Evolutionary conservation across 2,113 vertebrate species (phyloP).

Genomic region (Hemiprocne comata): DNA sequence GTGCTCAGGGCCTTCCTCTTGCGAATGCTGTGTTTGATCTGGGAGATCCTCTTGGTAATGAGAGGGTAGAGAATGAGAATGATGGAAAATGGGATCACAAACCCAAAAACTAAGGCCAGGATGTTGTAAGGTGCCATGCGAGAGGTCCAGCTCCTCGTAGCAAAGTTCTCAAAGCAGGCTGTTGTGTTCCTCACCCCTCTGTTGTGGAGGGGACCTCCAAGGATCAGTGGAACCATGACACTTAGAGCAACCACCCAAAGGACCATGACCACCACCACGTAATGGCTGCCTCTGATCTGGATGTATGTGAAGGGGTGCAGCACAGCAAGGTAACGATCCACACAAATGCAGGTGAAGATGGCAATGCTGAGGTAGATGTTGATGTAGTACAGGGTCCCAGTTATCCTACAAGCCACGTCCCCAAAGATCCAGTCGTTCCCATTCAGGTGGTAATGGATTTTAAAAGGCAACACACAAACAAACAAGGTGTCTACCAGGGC

Average conservation of each 20-base stretch:
- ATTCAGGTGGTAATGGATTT: conserved; percentile 82
- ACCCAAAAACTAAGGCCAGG: conserved; percentile 74
- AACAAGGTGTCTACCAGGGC: conserved; percentile 76
- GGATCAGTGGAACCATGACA: conserved; percentile 32
- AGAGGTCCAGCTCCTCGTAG: conserved; percentile 27
- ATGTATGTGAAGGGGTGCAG: conserved; percentile 79
- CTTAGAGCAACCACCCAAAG: conserved; percentile 67
- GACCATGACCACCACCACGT: not conserved
- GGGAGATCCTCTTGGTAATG: conserved; percentile 64
- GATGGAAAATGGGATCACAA: conserved; percentile 71
- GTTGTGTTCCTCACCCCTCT: rapidly evolving
- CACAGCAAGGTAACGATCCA: conserved; percentile 82
- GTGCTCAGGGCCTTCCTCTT: conserved; percentile 75
- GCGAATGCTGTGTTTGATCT: conserved; percentile 7
- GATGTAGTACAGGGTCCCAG: conserved; percentile 72
- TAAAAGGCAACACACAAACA: conserved; percentile 79
- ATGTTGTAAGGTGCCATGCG: conserved; percentile 62
- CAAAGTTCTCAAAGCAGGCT: conserved; percentile 80
- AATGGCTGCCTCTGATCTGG: conserved; percentile 22
- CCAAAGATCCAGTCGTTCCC: conserved; percentile 82
- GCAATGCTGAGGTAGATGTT: conserved; percentile 82
- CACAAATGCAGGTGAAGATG: conserved; percentile 82
- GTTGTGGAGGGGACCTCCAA: conserved; percentile 25
- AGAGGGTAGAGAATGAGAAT: conserved; percentile 79
- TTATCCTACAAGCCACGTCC: conserved; percentile 66